These are phyloP conservation scores for Diachasmimorpha longicaudata DNA, from an alignment of 1,140 invertebrate species.

Conservation along the genomic window DNA sequence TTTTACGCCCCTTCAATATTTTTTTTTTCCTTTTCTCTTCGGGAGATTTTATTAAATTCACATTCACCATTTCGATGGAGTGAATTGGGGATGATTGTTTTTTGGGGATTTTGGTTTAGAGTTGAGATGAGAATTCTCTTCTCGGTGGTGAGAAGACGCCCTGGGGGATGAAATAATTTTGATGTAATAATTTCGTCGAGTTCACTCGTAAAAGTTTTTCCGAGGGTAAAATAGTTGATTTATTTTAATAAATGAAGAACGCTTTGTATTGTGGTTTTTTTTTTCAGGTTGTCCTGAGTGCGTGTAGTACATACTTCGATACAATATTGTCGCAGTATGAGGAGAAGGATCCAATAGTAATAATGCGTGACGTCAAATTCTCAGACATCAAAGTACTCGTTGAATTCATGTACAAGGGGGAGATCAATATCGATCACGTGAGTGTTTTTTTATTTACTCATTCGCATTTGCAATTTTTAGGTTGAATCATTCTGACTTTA, in stretches of 20 bases:
- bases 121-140: no score
- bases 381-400: slow-evolving; percentile 85
- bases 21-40: not conserved
- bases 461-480: not conserved
- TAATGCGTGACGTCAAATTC: slow-evolving; percentile 85
- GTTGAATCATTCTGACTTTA: not conserved
- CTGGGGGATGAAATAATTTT: no score
- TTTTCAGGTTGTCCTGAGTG: slow-evolving; percentile 70
- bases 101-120: not conserved
- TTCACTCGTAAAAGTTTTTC: no score
- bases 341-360: slow-evolving; percentile 84
- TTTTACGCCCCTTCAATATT: not conserved
- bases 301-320: slow-evolving; percentile 90
- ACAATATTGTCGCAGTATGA: slow-evolving; percentile 87
- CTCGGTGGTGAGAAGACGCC: no score
- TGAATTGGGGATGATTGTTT: not conserved
- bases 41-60: not conserved
- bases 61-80: not conserved
- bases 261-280: not conserved
- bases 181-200: no score
- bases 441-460: slow-evolving; percentile 56
- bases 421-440: slow-evolving; percentile 93
- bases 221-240: no score
- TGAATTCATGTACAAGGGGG: slow-evolving; percentile 95
- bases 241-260: not conserved